Conservation (phyloP, 2,797 vertebrate species). For the Pantherophis vulpinus region DNA sequence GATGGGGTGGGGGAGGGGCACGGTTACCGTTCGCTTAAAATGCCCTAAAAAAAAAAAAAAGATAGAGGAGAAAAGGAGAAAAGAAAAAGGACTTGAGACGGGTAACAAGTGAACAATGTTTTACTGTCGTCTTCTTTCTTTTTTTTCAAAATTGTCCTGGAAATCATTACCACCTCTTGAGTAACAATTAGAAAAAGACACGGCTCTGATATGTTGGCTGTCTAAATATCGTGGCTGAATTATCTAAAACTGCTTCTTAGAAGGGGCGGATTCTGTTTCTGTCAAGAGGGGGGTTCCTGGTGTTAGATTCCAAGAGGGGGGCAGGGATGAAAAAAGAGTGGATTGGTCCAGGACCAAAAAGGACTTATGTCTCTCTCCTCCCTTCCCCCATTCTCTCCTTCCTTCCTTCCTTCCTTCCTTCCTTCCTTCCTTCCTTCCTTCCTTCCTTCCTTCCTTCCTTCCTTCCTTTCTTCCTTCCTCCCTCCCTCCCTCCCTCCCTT, state of each 20-base stretch:
- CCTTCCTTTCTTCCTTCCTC: too few relatives aligned
- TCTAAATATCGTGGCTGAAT: background rate
- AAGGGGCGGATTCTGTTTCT: background rate
- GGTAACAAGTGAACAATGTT: background rate
- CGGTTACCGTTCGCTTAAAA: slow-evolving; percentile 3
- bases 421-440: too few relatives aligned
- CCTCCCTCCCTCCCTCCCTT: too few relatives aligned
- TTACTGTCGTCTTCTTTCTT: background rate
- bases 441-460: too few relatives aligned
- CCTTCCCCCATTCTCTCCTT: too few relatives aligned
- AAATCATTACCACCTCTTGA: background rate
- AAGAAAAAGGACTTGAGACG: background rate
- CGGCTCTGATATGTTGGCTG: background rate
- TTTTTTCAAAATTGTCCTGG: background rate
- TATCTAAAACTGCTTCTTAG: background rate
- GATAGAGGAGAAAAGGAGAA: background rate
- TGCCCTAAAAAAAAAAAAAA: background rate
- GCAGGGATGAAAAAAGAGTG: background rate
- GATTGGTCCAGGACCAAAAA: background rate
- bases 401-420: too few relatives aligned
- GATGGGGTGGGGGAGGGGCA: background rate
- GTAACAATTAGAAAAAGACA: background rate
- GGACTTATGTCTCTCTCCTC: background rate
- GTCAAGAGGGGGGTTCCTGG: background rate
- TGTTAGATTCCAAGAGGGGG: background rate